phyloP scores from a whole-genome alignment of 2,797 vertebrate species.

The Eutrigla gurnardus region DNA sequence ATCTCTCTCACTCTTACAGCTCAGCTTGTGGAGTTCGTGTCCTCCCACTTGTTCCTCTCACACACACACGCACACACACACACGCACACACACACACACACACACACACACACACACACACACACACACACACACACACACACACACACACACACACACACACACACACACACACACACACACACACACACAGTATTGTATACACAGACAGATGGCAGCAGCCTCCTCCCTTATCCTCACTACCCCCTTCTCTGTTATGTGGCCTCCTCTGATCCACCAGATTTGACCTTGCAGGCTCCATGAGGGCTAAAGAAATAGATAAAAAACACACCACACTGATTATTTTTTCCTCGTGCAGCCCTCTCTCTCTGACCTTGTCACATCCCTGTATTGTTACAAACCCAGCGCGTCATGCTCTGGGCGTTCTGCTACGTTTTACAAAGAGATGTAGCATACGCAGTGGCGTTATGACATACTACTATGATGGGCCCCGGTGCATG shows the following conservation, averaged over 20 bases:
- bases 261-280: constrained; percentile 40
- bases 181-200: constrained; percentile 25
- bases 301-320: constrained; percentile 21
- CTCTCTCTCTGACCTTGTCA: constrained; percentile 41
- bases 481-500: neutral
- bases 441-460: constrained; percentile 1
- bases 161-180: too few relatives aligned
- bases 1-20: constrained; percentile 27
- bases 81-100: neutral
- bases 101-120: neutral
- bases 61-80: too few relatives aligned
- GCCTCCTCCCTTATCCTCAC: constrained; percentile 49
- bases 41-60: constrained; percentile 47
- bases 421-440: neutral
- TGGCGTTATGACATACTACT: neutral
- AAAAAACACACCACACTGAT: constrained; percentile 14
- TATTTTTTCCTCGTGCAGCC: constrained; percentile 17
- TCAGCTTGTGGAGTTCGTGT: constrained; percentile 46
- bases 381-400: constrained; percentile 9
- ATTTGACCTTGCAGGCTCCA: constrained; percentile 40
- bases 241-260: constrained; percentile 29
- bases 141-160: constrained; percentile 1
- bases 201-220: constrained; percentile 63
- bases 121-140: neutral
- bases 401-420: constrained; percentile 1